phyloP scores from a whole-genome alignment of 2,797 vertebrate species.

The Spea hammondii region DNA sequence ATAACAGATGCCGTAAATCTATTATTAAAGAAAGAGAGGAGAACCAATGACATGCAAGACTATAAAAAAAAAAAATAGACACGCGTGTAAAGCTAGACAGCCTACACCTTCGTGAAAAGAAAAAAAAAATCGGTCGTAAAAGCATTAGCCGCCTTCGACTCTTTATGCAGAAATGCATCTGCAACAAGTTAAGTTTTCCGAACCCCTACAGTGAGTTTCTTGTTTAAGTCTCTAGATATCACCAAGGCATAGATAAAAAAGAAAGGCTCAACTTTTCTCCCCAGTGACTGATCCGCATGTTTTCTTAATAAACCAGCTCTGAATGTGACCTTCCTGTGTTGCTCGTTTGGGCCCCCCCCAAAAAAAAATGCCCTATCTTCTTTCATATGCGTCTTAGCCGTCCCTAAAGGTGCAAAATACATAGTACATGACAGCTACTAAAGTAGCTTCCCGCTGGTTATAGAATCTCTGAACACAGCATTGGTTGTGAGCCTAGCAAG shows the following conservation, averaged over 20 bases:
- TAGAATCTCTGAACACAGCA: too few relatives aligned
- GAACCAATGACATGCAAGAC: too few relatives aligned
- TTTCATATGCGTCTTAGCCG: conserved; percentile 36
- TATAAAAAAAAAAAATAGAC: neutral
- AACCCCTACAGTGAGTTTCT: conserved; percentile 42
- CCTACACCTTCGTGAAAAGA: neutral
- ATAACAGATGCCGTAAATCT: too few relatives aligned
- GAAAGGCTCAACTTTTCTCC: conserved; percentile 42
- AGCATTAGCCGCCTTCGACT: neutral
- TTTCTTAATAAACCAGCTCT: conserved; percentile 52
- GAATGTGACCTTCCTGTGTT: conserved; percentile 49
- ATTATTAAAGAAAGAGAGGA: too few relatives aligned
- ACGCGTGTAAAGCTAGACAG: neutral
- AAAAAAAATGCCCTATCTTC: conserved; percentile 28
- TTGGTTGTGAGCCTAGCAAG: too few relatives aligned
- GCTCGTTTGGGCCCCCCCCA: conserved; percentile 13
- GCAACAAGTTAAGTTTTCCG: conserved; percentile 41
- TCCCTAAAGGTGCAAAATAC: conserved; percentile 30
- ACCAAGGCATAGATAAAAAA: conserved; percentile 12
- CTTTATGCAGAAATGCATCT: conserved; percentile 33
- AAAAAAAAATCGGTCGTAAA: neutral
- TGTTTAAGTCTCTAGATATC: conserved; percentile 21
- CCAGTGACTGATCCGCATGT: conserved; percentile 46
- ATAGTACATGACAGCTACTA: conserved; percentile 6
- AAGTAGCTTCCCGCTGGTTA: neutral